phyloP scores from a whole-genome alignment of 1,140 invertebrate species.

The Euura saliciscinereae region DNA sequence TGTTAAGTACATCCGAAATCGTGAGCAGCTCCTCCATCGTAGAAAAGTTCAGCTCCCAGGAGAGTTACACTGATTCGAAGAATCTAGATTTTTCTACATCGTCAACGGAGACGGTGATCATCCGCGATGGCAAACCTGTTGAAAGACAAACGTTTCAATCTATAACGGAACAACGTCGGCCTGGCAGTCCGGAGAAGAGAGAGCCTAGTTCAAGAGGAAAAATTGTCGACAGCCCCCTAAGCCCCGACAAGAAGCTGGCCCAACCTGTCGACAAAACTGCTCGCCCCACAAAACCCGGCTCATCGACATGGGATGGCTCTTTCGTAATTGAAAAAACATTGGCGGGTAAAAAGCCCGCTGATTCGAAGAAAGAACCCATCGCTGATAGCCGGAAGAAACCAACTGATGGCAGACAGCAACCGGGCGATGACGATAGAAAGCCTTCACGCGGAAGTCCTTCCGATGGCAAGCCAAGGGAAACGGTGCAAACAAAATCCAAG shows the following conservation, averaged over 20 bases:
- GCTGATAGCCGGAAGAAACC: conserved; percentile 14
- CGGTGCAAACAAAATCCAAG: background rate
- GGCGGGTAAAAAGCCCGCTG: background rate
- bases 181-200: conserved; percentile 16
- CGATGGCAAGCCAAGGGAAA: conserved; percentile 7
- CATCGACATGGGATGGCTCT: conserved; percentile 33
- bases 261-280: conserved; percentile 16
- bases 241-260: conserved; percentile 20
- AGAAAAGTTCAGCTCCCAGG: conserved; percentile 33
- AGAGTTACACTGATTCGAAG: conserved; percentile 37
- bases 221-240: conserved; percentile 19
- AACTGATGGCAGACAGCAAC: conserved; percentile 3
- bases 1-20: conserved; percentile 31
- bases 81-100: conserved; percentile 38
- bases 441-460: background rate
- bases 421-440: conserved; percentile 2
- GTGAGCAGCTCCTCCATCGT: conserved; percentile 28
- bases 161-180: background rate
- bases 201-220: conserved; percentile 9
- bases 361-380: conserved; percentile 18
- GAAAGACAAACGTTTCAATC: conserved; percentile 16
- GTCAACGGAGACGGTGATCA: conserved; percentile 43
- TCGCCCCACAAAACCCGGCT: conserved; percentile 32
- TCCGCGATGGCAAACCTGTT: conserved; percentile 42
- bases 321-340: conserved; percentile 30